Conservation (phyloP, 2,797 vertebrate genomes). For the Sciaenops ocellatus region DNA sequence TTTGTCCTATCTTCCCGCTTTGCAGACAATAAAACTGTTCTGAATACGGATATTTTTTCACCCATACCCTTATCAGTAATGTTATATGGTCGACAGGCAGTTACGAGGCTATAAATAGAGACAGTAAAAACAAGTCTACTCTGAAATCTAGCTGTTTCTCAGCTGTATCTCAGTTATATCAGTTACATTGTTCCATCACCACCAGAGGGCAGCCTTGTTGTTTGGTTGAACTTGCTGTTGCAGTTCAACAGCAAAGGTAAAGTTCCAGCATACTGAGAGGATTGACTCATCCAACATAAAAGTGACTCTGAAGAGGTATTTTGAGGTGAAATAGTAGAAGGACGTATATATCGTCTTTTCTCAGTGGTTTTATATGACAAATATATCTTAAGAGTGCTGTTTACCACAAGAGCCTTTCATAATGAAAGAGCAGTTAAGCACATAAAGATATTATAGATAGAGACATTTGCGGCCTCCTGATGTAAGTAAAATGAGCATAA, state of each 20-base stretch:
- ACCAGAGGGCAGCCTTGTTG: conserved; percentile 77
- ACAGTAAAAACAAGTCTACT: not conserved
- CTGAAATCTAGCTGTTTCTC: not conserved
- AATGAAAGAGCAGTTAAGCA: not conserved
- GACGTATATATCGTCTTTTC: not conserved
- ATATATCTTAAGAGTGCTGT: not conserved
- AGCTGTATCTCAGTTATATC: not conserved
- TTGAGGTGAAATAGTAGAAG: not conserved
- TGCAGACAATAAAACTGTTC: conserved; percentile 9
- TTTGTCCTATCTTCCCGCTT: not conserved
- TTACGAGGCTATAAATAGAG: conserved; percentile 6
- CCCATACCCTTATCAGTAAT: conserved; percentile 4
- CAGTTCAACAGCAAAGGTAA: not conserved
- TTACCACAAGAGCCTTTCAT: not conserved
- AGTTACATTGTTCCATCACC: conserved; percentile 13
- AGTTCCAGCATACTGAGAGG: not conserved
- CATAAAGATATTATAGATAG: not conserved
- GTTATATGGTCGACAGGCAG: not conserved
- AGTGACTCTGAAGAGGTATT: conserved; percentile 8
- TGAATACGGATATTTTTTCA: conserved; percentile 7
- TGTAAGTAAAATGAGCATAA: conserved; percentile 7
- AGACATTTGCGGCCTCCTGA: not conserved
- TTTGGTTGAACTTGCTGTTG: conserved; percentile 20
- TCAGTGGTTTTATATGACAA: not conserved
- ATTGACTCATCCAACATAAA: conserved; percentile 5